These are phyloP conservation scores for Sphaeramia orbicularis DNA, from an alignment of 2,797 vertebrate species.

Conservation along the genomic window DNA sequence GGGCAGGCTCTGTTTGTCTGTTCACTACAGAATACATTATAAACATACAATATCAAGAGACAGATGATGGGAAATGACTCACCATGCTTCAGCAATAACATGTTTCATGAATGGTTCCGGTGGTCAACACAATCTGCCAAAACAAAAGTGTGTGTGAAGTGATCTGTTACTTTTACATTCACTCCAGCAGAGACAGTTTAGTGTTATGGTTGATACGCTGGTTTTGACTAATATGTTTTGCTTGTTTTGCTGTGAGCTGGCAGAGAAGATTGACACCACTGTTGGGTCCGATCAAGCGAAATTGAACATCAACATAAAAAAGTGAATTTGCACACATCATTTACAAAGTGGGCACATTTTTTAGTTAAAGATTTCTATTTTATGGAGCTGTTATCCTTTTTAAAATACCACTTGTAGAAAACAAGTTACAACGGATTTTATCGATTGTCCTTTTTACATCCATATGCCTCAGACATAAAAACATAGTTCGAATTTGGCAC, in stretches of 20 bases:
- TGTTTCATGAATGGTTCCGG: neutral
- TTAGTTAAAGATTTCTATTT: too few relatives aligned
- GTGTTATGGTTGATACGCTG: too few relatives aligned
- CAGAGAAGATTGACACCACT: neutral
- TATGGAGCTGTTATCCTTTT: too few relatives aligned
- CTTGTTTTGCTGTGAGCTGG: neutral
- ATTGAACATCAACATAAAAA: too few relatives aligned
- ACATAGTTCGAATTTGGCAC: too few relatives aligned
- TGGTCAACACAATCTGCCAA: conserved; percentile 13
- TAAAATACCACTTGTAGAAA: too few relatives aligned
- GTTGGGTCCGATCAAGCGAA: too few relatives aligned
- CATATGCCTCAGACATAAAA: too few relatives aligned
- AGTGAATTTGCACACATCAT: too few relatives aligned
- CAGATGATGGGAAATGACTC: neutral
- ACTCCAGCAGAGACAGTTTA: neutral
- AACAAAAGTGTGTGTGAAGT: neutral
- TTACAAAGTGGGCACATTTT: too few relatives aligned
- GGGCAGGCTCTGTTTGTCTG: conserved; percentile 9
- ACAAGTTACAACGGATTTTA: too few relatives aligned
- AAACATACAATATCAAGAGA: conserved; percentile 5
- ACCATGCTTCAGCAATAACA: neutral
- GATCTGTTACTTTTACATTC: neutral
- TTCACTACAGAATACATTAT: neutral
- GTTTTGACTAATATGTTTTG: neutral
- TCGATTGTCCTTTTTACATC: too few relatives aligned